These are phyloP conservation scores for Lepus americanus DNA, from an alignment of 2,113 vertebrate species.

Conservation along the genomic window DNA sequence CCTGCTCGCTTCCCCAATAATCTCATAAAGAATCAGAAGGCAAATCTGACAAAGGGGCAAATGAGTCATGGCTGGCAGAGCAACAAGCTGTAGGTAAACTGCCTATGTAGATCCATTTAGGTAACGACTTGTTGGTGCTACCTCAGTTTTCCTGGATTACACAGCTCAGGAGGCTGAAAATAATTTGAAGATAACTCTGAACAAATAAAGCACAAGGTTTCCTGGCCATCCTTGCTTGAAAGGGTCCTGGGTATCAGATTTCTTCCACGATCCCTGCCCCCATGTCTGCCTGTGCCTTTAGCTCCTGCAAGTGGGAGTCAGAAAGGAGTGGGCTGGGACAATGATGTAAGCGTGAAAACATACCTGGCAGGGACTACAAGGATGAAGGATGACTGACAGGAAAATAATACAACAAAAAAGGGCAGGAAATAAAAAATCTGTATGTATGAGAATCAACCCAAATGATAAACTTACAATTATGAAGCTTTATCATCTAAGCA, in stretches of 20 bases:
- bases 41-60: not conserved
- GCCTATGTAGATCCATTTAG: not conserved
- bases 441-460: constrained; percentile 42
- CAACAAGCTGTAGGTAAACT: not conserved
- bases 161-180: not conserved
- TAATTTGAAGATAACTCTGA: constrained; percentile 18
- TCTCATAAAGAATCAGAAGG: not conserved
- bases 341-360: not conserved
- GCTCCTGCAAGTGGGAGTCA: not conserved
- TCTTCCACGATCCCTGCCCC: not conserved
- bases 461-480: constrained; percentile 52
- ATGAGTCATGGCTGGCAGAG: not conserved
- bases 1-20: not conserved
- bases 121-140: not conserved
- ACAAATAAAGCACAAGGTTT: not conserved
- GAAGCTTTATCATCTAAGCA: constrained; percentile 50
- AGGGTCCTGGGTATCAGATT: not conserved
- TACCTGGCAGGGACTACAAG: not conserved
- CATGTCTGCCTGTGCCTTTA: not conserved
- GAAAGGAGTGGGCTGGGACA: not conserved
- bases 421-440: constrained; percentile 36
- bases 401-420: constrained; percentile 39
- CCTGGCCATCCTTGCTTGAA: not conserved
- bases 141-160: not conserved
- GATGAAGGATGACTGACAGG: not conserved